A percentile compares a stretch with the other conserved stretches of the same genome.
phyloP scores from a whole-genome alignment of 2,888 invertebrate genomes.

The Pollenia labialis region DNA sequence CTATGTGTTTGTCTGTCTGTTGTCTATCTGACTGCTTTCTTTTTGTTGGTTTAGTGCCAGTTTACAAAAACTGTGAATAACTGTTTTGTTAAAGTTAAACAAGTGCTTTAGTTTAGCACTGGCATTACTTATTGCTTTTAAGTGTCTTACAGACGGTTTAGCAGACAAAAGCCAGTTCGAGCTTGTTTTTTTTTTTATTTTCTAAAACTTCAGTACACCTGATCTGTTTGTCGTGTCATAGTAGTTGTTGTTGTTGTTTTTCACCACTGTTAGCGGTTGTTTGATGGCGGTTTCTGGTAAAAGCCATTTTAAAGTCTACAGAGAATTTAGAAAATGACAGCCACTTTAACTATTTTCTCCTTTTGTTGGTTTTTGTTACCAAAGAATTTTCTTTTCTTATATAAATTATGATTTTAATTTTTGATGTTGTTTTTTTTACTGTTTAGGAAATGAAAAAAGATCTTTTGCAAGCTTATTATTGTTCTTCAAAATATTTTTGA shows the following conservation, averaged over 20 bases:
- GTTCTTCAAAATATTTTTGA: neutral
- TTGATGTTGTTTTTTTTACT: neutral
- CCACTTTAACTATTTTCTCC: constrained; percentile 63
- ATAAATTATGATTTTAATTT: constrained; percentile 65
- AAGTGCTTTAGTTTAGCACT: constrained; percentile 70
- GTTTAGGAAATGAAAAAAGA: constrained; percentile 25
- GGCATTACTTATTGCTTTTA: constrained; percentile 48
- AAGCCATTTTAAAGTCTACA: constrained; percentile 68
- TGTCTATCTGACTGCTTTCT: constrained; percentile 26
- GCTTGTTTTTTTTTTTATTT: constrained; percentile 20
- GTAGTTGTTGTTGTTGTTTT: constrained; percentile 21
- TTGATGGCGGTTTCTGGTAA: constrained; percentile 70
- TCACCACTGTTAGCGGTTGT: constrained; percentile 53
- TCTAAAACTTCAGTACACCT: constrained; percentile 56
- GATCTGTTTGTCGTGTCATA: constrained; percentile 72
- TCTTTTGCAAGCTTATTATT: constrained; percentile 21
- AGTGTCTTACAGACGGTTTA: constrained; percentile 45
- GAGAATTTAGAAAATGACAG: constrained; percentile 72
- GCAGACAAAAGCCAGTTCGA: constrained; percentile 50
- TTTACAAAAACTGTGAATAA: constrained; percentile 49
- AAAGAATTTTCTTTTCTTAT: constrained; percentile 36
- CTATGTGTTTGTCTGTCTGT: constrained; percentile 1
- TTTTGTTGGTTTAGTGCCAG: constrained; percentile 19
- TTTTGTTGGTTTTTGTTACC: constrained; percentile 19
- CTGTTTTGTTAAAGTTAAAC: constrained; percentile 60